Evolutionary conservation across 2,888 invertebrate genomes (phyloP).

Genomic region (Melieria omissa): DNA sequence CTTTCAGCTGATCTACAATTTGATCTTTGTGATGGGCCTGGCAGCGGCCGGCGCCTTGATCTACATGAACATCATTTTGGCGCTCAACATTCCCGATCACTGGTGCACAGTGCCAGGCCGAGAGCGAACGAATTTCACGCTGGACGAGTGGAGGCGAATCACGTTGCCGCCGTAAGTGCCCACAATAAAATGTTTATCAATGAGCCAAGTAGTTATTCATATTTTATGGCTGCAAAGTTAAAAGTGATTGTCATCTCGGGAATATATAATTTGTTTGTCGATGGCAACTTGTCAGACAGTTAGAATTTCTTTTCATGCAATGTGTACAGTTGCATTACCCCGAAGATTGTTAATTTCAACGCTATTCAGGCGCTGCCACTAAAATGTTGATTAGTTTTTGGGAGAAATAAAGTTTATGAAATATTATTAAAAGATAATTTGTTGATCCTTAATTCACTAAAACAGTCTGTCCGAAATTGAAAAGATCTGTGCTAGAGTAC

Average conservation of each 20-base stretch:
- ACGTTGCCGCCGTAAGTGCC: conserved; percentile 69
- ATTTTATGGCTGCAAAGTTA: too few relatives aligned
- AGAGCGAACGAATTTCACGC: conserved; percentile 66
- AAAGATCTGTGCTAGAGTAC: too few relatives aligned
- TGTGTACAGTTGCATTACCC: not conserved
- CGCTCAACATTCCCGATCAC: conserved; percentile 70
- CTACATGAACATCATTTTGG: conserved; percentile 70
- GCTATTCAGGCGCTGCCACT: too few relatives aligned
- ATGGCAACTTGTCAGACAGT: too few relatives aligned
- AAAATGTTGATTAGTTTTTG: too few relatives aligned
- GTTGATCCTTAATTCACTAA: too few relatives aligned
- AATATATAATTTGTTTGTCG: too few relatives aligned
- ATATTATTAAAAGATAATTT: too few relatives aligned
- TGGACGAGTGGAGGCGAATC: conserved; percentile 68
- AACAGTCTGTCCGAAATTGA: too few relatives aligned
- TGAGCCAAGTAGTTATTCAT: not conserved
- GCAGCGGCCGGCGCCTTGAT: conserved; percentile 68
- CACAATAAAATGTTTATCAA: not conserved
- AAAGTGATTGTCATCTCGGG: too few relatives aligned
- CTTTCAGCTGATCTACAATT: conserved; percentile 69
- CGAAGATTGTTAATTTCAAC: not conserved
- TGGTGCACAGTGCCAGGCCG: conserved; percentile 71
- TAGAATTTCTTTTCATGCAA: conserved; percentile 2
- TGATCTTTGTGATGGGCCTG: conserved; percentile 68
- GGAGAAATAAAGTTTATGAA: too few relatives aligned